Percentiles rank a stretch among this genome's conserved stretches.
Conservation (phyloP, 1,140 invertebrate genomes). For the Geopemphigus sp. region DNA sequence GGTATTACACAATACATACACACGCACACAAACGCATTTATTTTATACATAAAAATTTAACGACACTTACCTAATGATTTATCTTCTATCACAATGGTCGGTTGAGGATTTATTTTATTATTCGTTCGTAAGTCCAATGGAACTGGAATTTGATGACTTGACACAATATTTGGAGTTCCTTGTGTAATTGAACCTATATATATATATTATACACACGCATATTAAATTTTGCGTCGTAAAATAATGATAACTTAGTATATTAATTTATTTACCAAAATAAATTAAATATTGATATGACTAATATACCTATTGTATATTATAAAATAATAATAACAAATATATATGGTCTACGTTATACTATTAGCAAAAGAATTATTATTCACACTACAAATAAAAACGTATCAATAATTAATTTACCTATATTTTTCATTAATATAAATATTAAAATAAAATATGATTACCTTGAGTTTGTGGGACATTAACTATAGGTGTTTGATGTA, state of each 20-base stretch:
- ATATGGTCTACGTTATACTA: no score
- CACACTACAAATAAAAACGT: no score
- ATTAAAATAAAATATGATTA: neutral
- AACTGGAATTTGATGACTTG: slow-evolving; percentile 36
- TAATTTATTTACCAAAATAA: no score
- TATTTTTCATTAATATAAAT: neutral
- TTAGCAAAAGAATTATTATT: no score
- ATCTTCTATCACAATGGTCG: slow-evolving; percentile 29
- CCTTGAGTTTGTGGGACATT: slow-evolving; percentile 33
- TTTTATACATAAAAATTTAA: neutral
- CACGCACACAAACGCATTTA: no score
- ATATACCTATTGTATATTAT: no score
- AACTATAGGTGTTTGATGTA: slow-evolving; percentile 37
- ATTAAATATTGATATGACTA: no score
- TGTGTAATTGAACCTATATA: slow-evolving; percentile 42
- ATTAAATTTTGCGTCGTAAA: no score
- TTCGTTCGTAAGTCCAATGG: slow-evolving; percentile 38
- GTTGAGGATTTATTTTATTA: slow-evolving; percentile 36
- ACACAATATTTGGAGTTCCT: slow-evolving; percentile 39
- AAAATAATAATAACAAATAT: no score
- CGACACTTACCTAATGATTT: slow-evolving; percentile 32
- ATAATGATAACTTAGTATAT: no score
- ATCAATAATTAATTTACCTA: no score
- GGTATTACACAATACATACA: no score
- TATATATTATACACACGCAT: neutral